Base-by-base conservation (phyloP, 2,797 vertebrate genomes). In the Denticeps clupeoides region DNA sequence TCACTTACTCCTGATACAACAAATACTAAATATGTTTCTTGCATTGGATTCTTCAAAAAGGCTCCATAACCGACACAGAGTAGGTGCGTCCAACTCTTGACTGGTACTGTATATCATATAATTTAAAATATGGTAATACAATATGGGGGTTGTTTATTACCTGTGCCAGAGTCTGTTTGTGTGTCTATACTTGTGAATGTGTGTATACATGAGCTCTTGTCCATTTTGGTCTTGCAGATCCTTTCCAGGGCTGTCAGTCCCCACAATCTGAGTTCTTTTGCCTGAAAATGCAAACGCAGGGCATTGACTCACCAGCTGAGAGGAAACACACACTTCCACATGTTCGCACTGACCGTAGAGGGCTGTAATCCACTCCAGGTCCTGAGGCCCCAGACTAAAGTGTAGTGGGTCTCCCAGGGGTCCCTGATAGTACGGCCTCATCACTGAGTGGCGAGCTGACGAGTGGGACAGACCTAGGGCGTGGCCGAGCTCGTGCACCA, bases 401-500 rank as follows among this genome's bases (percentile, higher is more conserved):
- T 75, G 64, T 2, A 83, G 69, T 0, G 83, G 80, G 65, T 86
- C 84, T 48, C 76, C 82, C 3, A 73, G 67, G 1, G 83, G 79
- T n/a, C 82, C 82, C 32, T 77, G 78, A 60, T 84, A 85, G 62
- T 85, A 85, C 0, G 83, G 84, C 26, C 72, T 75, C 84, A 85
- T 86, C 50, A 86, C 75, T 3, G 84, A 85, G 38, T 74, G 68
- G 1, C 72, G 66, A 15, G 77, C 69, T 1, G 81, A 78, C 7
- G 83, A 84, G 63, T 85, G 83, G 5, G 70, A 28, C 4, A 86
- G 70, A 29, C 84, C 82, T 5, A 86, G 72, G 3, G 80, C 73
- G 2, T 86, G 84, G 6, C 84, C 84, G 13, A 86, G 74, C 58
- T 84, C 81, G 15, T 84, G 81, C 18, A 83, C 63, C 27, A 82